phyloP scores from a whole-genome alignment of 2,888 invertebrate genomes.

The Amblyjoppa proteus region DNA sequence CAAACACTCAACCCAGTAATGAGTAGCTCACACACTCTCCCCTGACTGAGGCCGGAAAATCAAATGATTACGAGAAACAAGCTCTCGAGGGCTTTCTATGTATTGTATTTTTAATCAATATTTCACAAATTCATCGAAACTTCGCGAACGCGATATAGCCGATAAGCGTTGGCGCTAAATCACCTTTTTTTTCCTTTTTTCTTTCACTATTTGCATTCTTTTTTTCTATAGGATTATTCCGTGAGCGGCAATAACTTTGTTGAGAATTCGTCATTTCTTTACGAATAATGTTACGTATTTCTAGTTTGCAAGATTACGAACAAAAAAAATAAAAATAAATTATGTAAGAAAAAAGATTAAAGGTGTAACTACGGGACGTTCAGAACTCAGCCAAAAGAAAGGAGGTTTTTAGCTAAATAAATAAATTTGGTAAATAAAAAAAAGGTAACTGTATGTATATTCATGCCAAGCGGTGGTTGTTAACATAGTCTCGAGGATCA shows the following conservation, averaged over 20 bases:
- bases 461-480: conserved; percentile 66
- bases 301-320: conserved; percentile 55
- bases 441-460: conserved; percentile 69
- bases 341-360: conserved; percentile 52
- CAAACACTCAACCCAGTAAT: conserved; percentile 84
- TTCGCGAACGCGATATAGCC: conserved; percentile 46
- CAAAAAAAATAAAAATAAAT: conserved; percentile 40
- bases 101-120: conserved; percentile 76
- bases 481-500: conserved; percentile 65
- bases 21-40: conserved; percentile 77
- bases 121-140: neutral
- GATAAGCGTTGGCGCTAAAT: conserved; percentile 66
- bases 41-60: conserved; percentile 86
- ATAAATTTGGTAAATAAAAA: conserved; percentile 67
- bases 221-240: conserved; percentile 62
- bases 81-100: conserved; percentile 61
- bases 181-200: conserved; percentile 45
- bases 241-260: conserved; percentile 69
- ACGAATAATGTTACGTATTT: conserved; percentile 59
- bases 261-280: conserved; percentile 70
- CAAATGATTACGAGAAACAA: conserved; percentile 77
- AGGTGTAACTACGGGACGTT: conserved; percentile 72
- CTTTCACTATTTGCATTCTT: conserved; percentile 53
- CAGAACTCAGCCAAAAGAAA: conserved; percentile 83
- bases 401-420: conserved; percentile 54